Base-by-base conservation (phyloP, 2,797 vertebrate species). In the Enteromius trimaculatus region DNA sequence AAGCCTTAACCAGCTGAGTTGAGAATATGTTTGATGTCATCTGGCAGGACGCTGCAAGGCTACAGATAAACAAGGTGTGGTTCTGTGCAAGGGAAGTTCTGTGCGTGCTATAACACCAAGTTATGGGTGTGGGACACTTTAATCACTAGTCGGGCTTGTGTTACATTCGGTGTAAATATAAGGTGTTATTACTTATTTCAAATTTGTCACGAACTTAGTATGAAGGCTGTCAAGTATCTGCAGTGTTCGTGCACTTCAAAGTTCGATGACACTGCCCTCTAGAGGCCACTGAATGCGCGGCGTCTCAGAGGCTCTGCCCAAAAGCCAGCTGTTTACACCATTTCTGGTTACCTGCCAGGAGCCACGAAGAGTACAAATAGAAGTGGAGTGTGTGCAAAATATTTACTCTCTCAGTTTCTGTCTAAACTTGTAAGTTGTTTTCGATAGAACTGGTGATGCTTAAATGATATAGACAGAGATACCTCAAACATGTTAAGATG, bases 201-300 rank as follows among this genome's bases (percentile, higher is more conserved):
- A n/a, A 64, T 62, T 31, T 37, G 55, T 64, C 58, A 53, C 71
- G 9, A 34, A 6, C 34, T 69, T n/a, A 34, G 19, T 53, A 11
- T 55, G 31, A 65, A 42, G 19, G 26, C 26, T 34, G 47, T 55
- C 66, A 69, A 16, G 34, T 39, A 19, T 69, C 19, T 37, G 44
- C 26, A 9, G 16, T 53, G 64, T 55, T 42, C 42, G 4, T 5
- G 19, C 21, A 42, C 13, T 44, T n/a, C 4, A 47, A 47, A 21
- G 31, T 44, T 14, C 1, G 53, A 16, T 10, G 37, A 58, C 81
- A 85, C 74, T 5, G 85, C 89, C 87, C 0, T 85, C 90, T 91
- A 86, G 80, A 88, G 92, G 84, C 4, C 26, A 26, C 47, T 62
- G 11, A 23, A 13, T 53, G 65, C 55, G 47, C 62, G 4, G 29